These are phyloP conservation scores for Scaptomyza graminum DNA, from an alignment of 1,140 invertebrate species.

Conservation along the genomic window DNA sequence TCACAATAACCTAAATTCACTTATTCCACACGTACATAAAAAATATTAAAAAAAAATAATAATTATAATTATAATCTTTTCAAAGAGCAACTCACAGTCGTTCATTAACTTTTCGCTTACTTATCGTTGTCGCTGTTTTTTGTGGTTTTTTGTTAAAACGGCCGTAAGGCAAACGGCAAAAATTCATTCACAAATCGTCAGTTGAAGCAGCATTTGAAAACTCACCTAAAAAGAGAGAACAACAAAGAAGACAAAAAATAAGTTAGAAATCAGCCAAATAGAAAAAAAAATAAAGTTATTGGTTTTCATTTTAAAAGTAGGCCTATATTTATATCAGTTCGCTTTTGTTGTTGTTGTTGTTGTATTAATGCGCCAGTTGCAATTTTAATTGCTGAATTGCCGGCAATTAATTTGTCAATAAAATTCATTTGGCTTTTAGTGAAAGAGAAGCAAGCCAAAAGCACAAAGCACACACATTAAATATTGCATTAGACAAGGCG, in stretches of 20 bases:
- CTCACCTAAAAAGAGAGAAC: slow-evolving; percentile 51
- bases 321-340: slow-evolving; percentile 2
- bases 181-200: slow-evolving; percentile 59
- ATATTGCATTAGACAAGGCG: slow-evolving; percentile 38
- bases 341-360: slow-evolving; percentile 40
- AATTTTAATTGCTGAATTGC: slow-evolving; percentile 79
- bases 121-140: background rate
- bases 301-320: slow-evolving; percentile 5
- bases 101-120: background rate
- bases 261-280: no score
- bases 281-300: slow-evolving; percentile 5
- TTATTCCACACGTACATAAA: background rate
- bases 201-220: slow-evolving; percentile 45
- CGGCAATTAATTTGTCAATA: slow-evolving; percentile 83
- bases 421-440: slow-evolving; percentile 77
- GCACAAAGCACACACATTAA: slow-evolving; percentile 7
- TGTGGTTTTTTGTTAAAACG: slow-evolving; percentile 13
- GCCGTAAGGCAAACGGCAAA: slow-evolving; percentile 28
- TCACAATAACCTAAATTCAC: no score
- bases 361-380: slow-evolving; percentile 39
- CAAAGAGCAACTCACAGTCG: slow-evolving; percentile 10
- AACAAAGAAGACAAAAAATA: slow-evolving; percentile 19
- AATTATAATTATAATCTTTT: background rate
- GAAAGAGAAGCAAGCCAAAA: slow-evolving; percentile 45
- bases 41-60: background rate